These are phyloP conservation scores for Malthinus seriepunctatus DNA, from an alignment of 2,888 invertebrate genomes.

Conservation along the genomic window DNA sequence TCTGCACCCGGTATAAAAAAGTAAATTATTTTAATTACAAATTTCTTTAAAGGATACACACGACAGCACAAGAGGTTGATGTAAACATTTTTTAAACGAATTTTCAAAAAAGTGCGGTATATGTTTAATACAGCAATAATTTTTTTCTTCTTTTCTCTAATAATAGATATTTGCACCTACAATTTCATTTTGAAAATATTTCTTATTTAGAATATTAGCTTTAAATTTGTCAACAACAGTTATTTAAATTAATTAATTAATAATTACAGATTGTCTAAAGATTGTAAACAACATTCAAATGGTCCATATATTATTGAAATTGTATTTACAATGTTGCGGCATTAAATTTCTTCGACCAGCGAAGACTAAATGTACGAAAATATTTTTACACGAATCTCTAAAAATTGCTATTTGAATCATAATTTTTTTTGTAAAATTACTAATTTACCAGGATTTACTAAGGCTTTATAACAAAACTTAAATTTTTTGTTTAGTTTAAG, in stretches of 20 bases:
- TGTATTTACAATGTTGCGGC: slow-evolving; percentile 13
- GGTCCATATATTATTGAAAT: slow-evolving; percentile 21
- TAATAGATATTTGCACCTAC: slow-evolving; percentile 6
- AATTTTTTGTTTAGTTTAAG: too few species aligned
- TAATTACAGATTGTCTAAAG: slow-evolving; percentile 25
- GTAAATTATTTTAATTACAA: too few species aligned
- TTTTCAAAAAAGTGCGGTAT: slow-evolving; percentile 9
- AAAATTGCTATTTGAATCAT: too few species aligned
- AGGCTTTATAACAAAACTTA: too few species aligned
- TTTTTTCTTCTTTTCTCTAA: slow-evolving; percentile 7
- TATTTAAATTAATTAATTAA: slow-evolving; percentile 9
- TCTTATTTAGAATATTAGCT: slow-evolving; percentile 26
- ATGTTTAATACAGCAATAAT: slow-evolving; percentile 10
- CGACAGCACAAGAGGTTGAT: not conserved
- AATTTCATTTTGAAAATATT: slow-evolving; percentile 22
- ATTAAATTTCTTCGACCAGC: slow-evolving; percentile 22
- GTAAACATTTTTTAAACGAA: slow-evolving; percentile 10
- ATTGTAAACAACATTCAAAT: slow-evolving; percentile 23
- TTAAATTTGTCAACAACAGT: slow-evolving; percentile 18
- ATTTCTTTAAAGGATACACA: too few species aligned
- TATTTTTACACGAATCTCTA: slow-evolving; percentile 18
- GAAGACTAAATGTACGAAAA: slow-evolving; percentile 25
- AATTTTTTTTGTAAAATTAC: too few species aligned
- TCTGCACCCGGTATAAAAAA: too few species aligned
- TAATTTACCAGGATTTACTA: too few species aligned